phyloP scores from a whole-genome alignment of 2,797 vertebrate species.

The Falco cherrug region DNA sequence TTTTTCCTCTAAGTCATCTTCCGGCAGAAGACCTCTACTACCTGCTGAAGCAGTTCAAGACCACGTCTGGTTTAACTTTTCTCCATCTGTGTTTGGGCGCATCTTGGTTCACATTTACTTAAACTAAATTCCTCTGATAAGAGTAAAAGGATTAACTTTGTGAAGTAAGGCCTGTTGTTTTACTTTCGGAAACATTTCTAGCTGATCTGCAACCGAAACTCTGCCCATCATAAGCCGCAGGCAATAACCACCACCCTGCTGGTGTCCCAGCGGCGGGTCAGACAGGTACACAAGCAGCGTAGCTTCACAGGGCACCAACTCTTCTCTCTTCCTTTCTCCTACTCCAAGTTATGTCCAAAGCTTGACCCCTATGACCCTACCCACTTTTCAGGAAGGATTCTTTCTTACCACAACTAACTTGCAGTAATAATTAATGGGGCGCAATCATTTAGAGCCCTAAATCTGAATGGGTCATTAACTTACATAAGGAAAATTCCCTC shows the following conservation, averaged over 20 bases:
- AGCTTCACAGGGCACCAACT: not conserved
- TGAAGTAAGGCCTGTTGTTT: not conserved
- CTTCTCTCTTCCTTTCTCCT: not conserved
- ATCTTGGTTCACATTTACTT: not conserved
- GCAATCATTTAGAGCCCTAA: not conserved
- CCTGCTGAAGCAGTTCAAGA: not conserved
- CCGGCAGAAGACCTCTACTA: not conserved
- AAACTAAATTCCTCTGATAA: not conserved
- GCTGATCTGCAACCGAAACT: not conserved
- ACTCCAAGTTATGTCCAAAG: not conserved
- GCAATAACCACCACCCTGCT: rapidly evolving
- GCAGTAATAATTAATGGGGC: not conserved
- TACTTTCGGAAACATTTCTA: not conserved
- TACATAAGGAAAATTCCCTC: not conserved
- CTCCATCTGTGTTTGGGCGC: not conserved
- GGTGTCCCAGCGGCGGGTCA: rapidly evolving
- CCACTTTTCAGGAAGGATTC: not conserved
- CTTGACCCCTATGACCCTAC: not conserved
- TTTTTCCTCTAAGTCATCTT: not conserved
- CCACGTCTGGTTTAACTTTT: not conserved
- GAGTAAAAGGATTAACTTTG: not conserved
- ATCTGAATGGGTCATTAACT: not conserved
- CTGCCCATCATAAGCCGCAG: not conserved
- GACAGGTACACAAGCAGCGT: no score
- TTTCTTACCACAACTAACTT: not conserved